Evolutionary conservation across 92 coral and sea anemone species (phyloP).

Genomic region (Palythoa heliodiscus): DNA sequence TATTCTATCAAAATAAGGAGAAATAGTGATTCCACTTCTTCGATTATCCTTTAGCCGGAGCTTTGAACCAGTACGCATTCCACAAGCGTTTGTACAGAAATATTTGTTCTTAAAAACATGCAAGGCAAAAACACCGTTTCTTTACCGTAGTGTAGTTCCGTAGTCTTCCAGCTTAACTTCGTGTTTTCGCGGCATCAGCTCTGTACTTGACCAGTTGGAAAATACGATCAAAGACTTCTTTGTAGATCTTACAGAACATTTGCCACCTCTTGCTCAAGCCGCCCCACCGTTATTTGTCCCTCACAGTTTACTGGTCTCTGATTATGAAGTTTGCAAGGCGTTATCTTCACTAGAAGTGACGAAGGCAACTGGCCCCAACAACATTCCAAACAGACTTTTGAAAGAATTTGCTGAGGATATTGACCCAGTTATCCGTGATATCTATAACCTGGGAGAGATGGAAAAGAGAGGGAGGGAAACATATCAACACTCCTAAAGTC

Average conservation of each 20-base stretch:
- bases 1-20: too few relatives aligned
- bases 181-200: too few relatives aligned
- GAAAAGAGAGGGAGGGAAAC: slow-evolving; percentile 1
- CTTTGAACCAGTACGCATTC: too few relatives aligned
- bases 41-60: too few relatives aligned
- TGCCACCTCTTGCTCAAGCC: slow-evolving; percentile 10
- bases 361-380: slow-evolving; percentile 25
- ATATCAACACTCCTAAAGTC: slow-evolving; percentile 36
- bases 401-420: slow-evolving; percentile 37
- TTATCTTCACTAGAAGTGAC: not conserved
- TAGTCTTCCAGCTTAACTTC: too few relatives aligned
- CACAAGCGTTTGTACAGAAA: too few relatives aligned
- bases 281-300: slow-evolving; percentile 19
- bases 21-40: too few relatives aligned
- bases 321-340: slow-evolving; percentile 37
- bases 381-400: slow-evolving; percentile 50
- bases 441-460: slow-evolving; percentile 37
- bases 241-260: slow-evolving; percentile 44
- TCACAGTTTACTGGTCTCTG: slow-evolving; percentile 43
- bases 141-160: too few relatives aligned
- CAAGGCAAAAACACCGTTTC: too few relatives aligned
- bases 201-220: not conserved
- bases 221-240: slow-evolving; percentile 54
- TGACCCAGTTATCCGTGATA: slow-evolving; percentile 30
- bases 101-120: too few relatives aligned